Base-by-base conservation (phyloP, 2,797 vertebrate genomes). In the Helostoma temminkii region DNA sequence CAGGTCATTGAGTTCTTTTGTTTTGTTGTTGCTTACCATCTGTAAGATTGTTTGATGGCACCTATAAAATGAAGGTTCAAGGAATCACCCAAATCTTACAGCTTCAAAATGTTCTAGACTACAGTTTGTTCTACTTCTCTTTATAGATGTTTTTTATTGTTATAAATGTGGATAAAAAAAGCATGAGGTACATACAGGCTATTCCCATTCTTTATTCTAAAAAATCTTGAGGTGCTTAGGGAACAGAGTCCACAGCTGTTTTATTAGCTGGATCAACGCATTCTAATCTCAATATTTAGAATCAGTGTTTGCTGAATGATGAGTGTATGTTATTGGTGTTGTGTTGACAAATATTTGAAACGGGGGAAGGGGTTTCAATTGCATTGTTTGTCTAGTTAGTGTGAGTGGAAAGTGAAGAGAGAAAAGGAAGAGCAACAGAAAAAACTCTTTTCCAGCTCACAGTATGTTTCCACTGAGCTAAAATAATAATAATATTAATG, bases 81-180 rank as follows among this genome's bases (percentile, higher is more conserved):
- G 66, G 10, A 4, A 25, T 66, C 64, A 26, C 25, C 2, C 25
- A 39, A 25, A 74, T 54, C 62, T 61, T 19, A 60, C 36, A 59
- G 8, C 28, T 67, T 30, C 11, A 9, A 6, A 16, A 61, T 19
- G 24, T 11, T 9, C 22, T 37, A 12, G 7, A 24, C 2, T 71
- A 11, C 5, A 22, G 7, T 70, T 78, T 62, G 45, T 56, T 53
- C 47, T 34, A 25, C 16, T 42, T 22, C 49, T 59, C 15, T 39
- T 6, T 45, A 5, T 1, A 52, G 36, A 15, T 12, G 3, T 45
- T 16, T 55, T 26, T n/a, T 49, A 12, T 68, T 37, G 18, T 30
- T 63, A 15, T 69, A 77, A 67, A 69, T 28, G 18, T 55, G 5
- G 12, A 36, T 49, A 19, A 52, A 74, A 52, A 74, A 57, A 47